A percentile compares a stretch with the other conserved stretches of the same genome.
Conservation (phyloP, 2,113 vertebrate species). For the Riparia riparia region DNA sequence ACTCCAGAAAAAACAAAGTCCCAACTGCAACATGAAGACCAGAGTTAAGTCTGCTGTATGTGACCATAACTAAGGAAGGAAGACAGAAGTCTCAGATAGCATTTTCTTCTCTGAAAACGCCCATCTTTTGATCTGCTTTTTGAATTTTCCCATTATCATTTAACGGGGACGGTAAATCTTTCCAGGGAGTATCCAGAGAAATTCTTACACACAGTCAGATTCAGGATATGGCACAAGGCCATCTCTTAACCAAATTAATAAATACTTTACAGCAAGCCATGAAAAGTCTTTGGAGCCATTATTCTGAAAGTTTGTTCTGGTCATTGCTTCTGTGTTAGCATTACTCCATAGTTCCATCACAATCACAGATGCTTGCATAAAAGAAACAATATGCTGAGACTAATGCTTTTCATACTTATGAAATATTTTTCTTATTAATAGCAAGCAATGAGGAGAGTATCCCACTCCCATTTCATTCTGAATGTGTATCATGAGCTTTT, state of each 20-base stretch:
- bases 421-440: slow-evolving; percentile 35
- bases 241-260: slow-evolving; percentile 48
- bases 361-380: background rate
- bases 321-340: slow-evolving; percentile 21
- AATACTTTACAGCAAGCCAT: background rate
- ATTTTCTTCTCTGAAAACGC: background rate
- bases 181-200: background rate
- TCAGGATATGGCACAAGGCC: slow-evolving; percentile 16
- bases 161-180: background rate
- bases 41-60: background rate
- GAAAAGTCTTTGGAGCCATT: slow-evolving; percentile 18
- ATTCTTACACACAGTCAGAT: background rate
- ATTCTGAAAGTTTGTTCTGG: slow-evolving; percentile 41
- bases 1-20: slow-evolving; percentile 27
- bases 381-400: slow-evolving; percentile 12
- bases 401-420: background rate
- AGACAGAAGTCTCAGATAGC: background rate
- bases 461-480: background rate
- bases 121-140: background rate
- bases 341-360: slow-evolving; percentile 12
- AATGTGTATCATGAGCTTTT: background rate
- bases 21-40: background rate
- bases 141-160: background rate
- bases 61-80: background rate
- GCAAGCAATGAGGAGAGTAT: background rate